phyloP scores from a whole-genome alignment of 2,113 vertebrate species.

The Pseudois nayaur region DNA sequence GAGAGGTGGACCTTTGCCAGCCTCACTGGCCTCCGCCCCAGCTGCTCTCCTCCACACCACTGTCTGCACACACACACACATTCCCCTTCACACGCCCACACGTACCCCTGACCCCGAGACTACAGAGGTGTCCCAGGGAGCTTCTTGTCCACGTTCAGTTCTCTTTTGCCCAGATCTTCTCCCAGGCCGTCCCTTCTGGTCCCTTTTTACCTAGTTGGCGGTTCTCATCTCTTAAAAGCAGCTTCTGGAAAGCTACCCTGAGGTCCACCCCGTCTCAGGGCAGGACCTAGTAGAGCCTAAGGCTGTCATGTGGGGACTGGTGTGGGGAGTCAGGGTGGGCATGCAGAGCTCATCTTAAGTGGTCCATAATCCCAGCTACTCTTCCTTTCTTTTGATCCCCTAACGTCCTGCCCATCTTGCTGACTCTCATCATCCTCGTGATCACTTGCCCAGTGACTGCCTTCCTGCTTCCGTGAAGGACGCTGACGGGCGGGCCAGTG shows the following conservation, averaged over 20 bases:
- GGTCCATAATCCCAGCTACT: background rate
- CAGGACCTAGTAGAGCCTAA: background rate
- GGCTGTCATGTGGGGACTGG: background rate
- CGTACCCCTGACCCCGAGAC: no score
- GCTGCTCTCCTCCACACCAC: no score
- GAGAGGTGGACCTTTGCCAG: background rate
- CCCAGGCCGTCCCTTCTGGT: background rate
- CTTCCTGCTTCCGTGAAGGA: background rate
- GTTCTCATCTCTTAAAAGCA: background rate
- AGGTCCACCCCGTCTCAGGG: accelerated
- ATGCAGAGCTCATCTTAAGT: background rate
- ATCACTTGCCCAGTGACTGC: background rate
- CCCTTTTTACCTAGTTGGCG: background rate
- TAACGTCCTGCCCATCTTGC: background rate
- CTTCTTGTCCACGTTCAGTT: no score
- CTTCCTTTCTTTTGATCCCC: background rate
- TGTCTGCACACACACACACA: background rate
- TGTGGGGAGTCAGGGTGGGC: no score
- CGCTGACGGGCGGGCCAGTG: accelerated
- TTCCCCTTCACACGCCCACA: no score
- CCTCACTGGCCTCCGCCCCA: accelerated
- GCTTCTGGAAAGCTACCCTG: background rate
- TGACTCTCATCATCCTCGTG: accelerated
- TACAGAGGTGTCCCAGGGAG: background rate
- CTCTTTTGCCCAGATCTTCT: background rate